Conservation (phyloP, 2,888 invertebrate species). For the Notodonta dromedarius region DNA sequence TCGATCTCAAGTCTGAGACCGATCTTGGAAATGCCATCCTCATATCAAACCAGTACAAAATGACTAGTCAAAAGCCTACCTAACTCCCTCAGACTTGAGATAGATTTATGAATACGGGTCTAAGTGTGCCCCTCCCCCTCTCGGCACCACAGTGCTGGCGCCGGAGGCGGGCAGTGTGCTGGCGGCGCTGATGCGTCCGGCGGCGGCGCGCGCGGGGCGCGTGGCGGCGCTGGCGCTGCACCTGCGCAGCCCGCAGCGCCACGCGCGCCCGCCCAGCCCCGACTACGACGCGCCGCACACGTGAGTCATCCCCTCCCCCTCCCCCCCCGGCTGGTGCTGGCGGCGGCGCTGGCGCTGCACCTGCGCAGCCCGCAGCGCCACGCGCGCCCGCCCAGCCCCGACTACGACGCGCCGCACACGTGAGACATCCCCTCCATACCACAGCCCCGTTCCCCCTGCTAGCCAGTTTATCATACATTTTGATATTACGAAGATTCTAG, state of each 20-base stretch:
- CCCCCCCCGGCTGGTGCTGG: too few relatives aligned
- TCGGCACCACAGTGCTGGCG: conserved; percentile 56
- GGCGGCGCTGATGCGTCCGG: conserved; percentile 69
- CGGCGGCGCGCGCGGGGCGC: conserved; percentile 49
- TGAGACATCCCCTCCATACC: background rate
- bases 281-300: background rate
- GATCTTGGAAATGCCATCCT: too few relatives aligned
- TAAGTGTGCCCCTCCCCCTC: too few relatives aligned
- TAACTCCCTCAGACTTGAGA: too few relatives aligned
- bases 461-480: too few relatives aligned
- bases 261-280: background rate
- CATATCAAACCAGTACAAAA: too few relatives aligned
- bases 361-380: conserved; percentile 41
- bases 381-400: background rate
- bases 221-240: conserved; percentile 64
- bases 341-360: conserved; percentile 62
- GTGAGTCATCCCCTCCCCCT: background rate
- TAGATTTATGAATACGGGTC: too few relatives aligned
- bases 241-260: conserved; percentile 42
- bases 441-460: too few relatives aligned
- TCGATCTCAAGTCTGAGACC: too few relatives aligned
- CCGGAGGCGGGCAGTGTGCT: conserved; percentile 63
- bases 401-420: background rate
- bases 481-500: too few relatives aligned
- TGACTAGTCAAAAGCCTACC: too few relatives aligned